A percentile compares a stretch with the other conserved stretches of the same genome.
Conservation (phyloP, 2,797 vertebrate species). For the Coregonus suidteri region DNA sequence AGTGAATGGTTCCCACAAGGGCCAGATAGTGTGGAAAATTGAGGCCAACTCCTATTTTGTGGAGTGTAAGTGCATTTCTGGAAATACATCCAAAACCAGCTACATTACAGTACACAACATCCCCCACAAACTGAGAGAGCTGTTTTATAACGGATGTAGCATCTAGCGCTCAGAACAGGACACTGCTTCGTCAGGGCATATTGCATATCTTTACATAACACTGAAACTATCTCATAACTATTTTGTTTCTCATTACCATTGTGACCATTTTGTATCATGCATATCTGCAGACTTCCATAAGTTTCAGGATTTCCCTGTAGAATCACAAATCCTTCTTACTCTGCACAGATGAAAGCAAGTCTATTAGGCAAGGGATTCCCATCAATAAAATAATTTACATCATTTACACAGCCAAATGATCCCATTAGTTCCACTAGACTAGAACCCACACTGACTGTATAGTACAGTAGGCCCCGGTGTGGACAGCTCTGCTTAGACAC, state of each 20-base stretch:
- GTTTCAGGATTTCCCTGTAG: background rate
- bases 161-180: background rate
- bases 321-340: background rate
- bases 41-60: constrained; percentile 88
- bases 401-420: background rate
- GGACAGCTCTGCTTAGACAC: no score
- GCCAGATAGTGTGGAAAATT: constrained; percentile 90
- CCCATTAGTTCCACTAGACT: background rate
- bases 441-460: background rate
- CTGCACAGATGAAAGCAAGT: background rate
- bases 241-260: background rate
- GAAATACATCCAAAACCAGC: background rate
- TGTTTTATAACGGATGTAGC: background rate
- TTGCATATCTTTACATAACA: background rate
- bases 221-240: background rate
- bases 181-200: background rate
- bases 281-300: no score
- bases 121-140: background rate
- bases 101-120: background rate
- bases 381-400: background rate
- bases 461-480: background rate
- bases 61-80: constrained; percentile 77
- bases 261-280: background rate
- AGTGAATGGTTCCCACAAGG: constrained; percentile 86
- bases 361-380: background rate